phyloP scores from a whole-genome alignment of 2,888 invertebrate genomes.

The Octonoba sinensis region DNA sequence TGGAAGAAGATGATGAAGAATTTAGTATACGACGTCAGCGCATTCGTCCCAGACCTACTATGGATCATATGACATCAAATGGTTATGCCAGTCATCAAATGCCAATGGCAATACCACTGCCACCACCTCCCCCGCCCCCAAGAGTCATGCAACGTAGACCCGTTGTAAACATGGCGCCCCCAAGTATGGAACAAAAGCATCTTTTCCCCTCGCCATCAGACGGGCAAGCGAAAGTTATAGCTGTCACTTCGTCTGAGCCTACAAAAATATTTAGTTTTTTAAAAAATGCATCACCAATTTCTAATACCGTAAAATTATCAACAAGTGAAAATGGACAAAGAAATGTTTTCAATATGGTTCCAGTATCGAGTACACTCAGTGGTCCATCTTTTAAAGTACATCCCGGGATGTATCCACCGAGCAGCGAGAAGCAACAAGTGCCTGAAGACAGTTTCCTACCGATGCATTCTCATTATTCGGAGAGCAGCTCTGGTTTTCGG shows the following conservation, averaged over 20 bases:
- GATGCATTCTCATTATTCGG: conserved; percentile 8
- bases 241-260: conserved; percentile 9
- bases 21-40: conserved; percentile 29
- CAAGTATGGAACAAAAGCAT: conserved; percentile 1
- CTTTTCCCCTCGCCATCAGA: conserved; percentile 23
- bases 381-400: conserved; percentile 16
- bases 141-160: conserved; percentile 27
- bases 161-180: conserved; percentile 16
- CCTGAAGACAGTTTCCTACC: conserved; percentile 30
- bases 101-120: conserved; percentile 29
- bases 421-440: conserved; percentile 25
- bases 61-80: background rate
- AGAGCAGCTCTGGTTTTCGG: background rate
- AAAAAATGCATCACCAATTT: background rate
- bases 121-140: conserved; percentile 37
- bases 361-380: too few species aligned
- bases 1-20: conserved; percentile 53
- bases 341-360: background rate
- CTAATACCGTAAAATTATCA: background rate
- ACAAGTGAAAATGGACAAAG: background rate
- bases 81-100: conserved; percentile 28
- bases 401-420: conserved; percentile 42
- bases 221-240: conserved; percentile 10
- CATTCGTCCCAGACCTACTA: conserved; percentile 13
- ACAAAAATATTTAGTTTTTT: conserved; percentile 40